Base-by-base conservation (phyloP, 2,797 vertebrate genomes). In the Alectoris magna region DNA sequence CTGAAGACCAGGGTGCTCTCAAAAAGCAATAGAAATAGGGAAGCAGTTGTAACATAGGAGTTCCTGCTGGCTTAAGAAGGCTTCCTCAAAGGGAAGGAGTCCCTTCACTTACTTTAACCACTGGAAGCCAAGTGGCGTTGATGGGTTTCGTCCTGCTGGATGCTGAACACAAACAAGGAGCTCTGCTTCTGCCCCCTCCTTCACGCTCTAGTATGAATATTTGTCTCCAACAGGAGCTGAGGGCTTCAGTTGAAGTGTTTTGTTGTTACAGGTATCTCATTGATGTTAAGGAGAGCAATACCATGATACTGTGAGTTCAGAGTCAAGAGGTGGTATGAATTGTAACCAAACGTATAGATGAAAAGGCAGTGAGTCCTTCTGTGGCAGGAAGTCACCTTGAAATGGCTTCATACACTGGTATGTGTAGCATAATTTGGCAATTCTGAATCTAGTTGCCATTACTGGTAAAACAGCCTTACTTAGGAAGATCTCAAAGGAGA, bases 1-100 rank as follows among this genome's bases (percentile, higher is more conserved):
- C 80, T 84, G 53, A 72, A 80, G 85, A 81, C 64, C 11, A 51
- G 48, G 84, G 39, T 68, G 79, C 87, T 83, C 84, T 81, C 83
- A 74, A 68, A 95, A 82, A 1, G 4, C 68, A 74, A 55, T 27
- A 38, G 66, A 79, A 76, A 66, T 19, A 76, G 71, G 44, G 34
- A 79, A 91, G 75, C 14, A 26, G 27, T 62, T 36, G 17, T 21
- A 78, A 76, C 84, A 79, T 76, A 73, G 12, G 5, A n/a, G 59
- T 64, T 84, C 60, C 68, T 83, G 48, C 72, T 26, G 77, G 34
- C 73, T 82, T 73, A 79, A 73, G 79, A 78, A 63, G 29, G 36
- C 69, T 93, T 84, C 71, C 22, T 1, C 8, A 17, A 59, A 82
- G 31, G 58, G 69, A 64, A 36, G 31, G 62, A 38, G 16, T 76